A percentile compares a stretch with the other conserved stretches of the same genome.
Conservation (phyloP, 2,797 vertebrate genomes). For the Microctenopoma stevenorrisi region DNA sequence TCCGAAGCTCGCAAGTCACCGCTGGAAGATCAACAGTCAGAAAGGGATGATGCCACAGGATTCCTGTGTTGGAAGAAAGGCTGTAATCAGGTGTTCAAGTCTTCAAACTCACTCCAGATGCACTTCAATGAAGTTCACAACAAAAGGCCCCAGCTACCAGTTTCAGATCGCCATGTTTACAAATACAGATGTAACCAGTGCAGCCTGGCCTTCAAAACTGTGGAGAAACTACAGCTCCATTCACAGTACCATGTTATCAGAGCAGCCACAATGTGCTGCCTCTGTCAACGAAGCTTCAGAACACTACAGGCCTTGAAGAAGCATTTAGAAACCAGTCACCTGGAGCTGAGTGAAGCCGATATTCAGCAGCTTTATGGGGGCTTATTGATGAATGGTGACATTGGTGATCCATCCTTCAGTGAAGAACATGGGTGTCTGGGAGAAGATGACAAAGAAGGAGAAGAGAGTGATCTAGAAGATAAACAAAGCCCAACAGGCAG, state of each 20-base stretch:
- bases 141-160: constrained; percentile 96
- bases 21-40: constrained; percentile 84
- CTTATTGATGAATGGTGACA: constrained; percentile 95
- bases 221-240: constrained; percentile 98
- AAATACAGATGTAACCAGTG: constrained; percentile 99
- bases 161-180: constrained; percentile 98
- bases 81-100: constrained; percentile 98
- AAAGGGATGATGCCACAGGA: constrained; percentile 91
- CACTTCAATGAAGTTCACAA: constrained; percentile 98
- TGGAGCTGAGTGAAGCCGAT: constrained; percentile 97
- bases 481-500: constrained; percentile 98
- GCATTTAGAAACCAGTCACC: constrained; percentile 96
- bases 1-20: constrained; percentile 86
- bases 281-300: constrained; percentile 98
- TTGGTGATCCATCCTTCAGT: constrained; percentile 90
- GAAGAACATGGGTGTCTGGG: constrained; percentile 94
- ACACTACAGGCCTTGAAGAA: constrained; percentile 98
- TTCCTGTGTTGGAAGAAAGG: constrained; percentile 99
- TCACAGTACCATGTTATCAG: constrained; percentile 99
- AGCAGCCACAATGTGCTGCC: constrained; percentile 98
- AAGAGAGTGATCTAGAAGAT: constrained; percentile 96
- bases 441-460: constrained; percentile 96
- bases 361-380: constrained; percentile 98
- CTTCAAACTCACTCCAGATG: constrained; percentile 94
- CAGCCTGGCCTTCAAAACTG: constrained; percentile 98